Percentiles rank a stretch among this genome's conserved stretches.
Evolutionary conservation across 2,888 invertebrate genomes (phyloP).

Genomic region (Thereva unica): DNA sequence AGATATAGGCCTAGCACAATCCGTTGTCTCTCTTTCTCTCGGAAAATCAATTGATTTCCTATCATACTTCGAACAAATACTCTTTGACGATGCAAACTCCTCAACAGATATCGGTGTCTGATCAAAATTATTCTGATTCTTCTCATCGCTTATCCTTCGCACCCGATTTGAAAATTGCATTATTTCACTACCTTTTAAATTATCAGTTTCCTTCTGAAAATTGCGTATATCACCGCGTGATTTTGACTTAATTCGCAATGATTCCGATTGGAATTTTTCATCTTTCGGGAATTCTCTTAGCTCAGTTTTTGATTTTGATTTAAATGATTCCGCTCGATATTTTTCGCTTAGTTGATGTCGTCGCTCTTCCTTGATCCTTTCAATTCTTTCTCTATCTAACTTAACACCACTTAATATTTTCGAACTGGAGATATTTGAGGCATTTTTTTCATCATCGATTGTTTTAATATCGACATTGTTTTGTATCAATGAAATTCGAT

Average conservation of each 20-base stretch:
- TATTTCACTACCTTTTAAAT: conserved; percentile 44
- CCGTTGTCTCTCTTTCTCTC: conserved; percentile 45
- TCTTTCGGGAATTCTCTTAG: conserved; percentile 51
- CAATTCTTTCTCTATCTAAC: conserved; percentile 78
- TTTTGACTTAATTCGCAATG: conserved; percentile 56
- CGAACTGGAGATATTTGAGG: conserved; percentile 44
- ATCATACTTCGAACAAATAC: conserved; percentile 49
- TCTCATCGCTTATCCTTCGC: conserved; percentile 57
- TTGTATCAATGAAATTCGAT: conserved; percentile 66
- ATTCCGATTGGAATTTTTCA: conserved; percentile 53
- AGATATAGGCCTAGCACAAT: neutral
- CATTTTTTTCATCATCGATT: conserved; percentile 53
- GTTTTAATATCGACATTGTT: conserved; percentile 49
- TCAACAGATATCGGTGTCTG: conserved; percentile 38
- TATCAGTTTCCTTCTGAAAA: conserved; percentile 49
- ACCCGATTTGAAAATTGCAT: conserved; percentile 44
- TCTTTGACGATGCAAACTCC: conserved; percentile 21
- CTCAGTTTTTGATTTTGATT: conserved; percentile 60
- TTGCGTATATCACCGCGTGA: conserved; percentile 55
- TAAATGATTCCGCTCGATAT: conserved; percentile 80
- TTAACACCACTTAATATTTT: conserved; percentile 62
- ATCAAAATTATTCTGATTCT: conserved; percentile 55
- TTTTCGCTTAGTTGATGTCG: conserved; percentile 82
- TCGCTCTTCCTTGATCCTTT: conserved; percentile 90
- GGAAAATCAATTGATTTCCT: conserved; percentile 49